Percentiles rank a stretch among this genome's conserved stretches.
phyloP scores from a whole-genome alignment of 2,888 invertebrate species.

The Isotomurus palustris region DNA sequence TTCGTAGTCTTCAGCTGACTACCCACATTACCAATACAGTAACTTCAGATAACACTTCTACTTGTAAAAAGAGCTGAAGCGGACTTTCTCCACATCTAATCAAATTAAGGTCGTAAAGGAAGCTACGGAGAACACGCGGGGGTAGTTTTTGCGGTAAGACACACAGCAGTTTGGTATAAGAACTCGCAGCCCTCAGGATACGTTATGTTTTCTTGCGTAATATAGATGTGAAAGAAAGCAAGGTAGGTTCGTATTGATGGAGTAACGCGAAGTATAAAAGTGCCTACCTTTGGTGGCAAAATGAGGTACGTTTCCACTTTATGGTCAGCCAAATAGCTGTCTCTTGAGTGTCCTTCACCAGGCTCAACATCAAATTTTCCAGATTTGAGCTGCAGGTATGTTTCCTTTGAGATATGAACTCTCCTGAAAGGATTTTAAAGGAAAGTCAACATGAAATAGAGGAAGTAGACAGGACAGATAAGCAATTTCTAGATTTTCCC shows the following conservation, averaged over 20 bases:
- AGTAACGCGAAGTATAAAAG: too few species aligned
- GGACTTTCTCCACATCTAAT: slow-evolving; percentile 12
- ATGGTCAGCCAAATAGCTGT: slow-evolving; percentile 79
- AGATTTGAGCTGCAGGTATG: slow-evolving; percentile 67
- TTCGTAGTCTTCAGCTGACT: too few species aligned
- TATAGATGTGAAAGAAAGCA: too few species aligned
- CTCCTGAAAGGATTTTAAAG: slow-evolving; percentile 57
- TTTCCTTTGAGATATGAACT: slow-evolving; percentile 83
- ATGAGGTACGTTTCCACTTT: slow-evolving; percentile 85
- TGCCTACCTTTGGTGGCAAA: slow-evolving; percentile 60
- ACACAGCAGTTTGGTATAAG: too few species aligned
- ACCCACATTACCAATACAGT: too few species aligned
- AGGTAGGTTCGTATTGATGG: too few species aligned
- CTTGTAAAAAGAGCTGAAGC: slow-evolving; percentile 1
- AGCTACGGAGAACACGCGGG: not conserved
- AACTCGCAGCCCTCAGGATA: too few species aligned
- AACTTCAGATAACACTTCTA: too few species aligned
- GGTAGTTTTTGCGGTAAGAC: too few species aligned
- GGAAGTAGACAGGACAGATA: too few species aligned
- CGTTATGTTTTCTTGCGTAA: too few species aligned
- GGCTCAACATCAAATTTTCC: slow-evolving; percentile 80
- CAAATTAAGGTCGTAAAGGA: slow-evolving; percentile 12
- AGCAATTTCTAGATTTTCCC: too few species aligned
- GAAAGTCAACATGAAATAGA: not conserved
- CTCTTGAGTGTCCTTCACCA: slow-evolving; percentile 74